These are phyloP conservation scores for Carassius carassius DNA, from an alignment of 2,113 vertebrate species.

Conservation along the genomic window DNA sequence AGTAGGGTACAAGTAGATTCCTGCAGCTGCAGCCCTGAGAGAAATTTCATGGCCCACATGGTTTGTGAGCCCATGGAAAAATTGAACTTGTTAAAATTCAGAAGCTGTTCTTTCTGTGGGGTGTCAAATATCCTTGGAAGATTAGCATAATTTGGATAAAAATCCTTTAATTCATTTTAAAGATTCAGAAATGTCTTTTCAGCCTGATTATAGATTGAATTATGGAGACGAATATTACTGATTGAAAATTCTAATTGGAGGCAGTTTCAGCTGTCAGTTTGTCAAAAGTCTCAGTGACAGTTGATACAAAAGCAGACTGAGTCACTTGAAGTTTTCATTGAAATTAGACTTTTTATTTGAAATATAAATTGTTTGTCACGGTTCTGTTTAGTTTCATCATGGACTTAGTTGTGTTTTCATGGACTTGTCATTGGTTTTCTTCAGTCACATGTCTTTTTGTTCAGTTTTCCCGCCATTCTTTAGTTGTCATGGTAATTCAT, in stretches of 20 bases:
- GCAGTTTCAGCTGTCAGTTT: background rate
- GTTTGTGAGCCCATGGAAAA: conserved; percentile 63
- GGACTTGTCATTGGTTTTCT: no score
- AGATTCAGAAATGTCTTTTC: background rate
- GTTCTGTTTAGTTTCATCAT: no score
- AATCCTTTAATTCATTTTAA: conserved; percentile 25
- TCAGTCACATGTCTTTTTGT: no score
- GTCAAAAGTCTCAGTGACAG: conserved; percentile 4
- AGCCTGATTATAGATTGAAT: conserved; percentile 7
- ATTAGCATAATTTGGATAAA: conserved; percentile 35
- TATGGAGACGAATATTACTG: background rate
- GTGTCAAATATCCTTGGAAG: conserved; percentile 61
- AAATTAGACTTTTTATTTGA: background rate
- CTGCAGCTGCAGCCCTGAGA: conserved; percentile 67
- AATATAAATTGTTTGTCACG: background rate
- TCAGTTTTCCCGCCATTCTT: no score
- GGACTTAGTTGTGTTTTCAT: no score
- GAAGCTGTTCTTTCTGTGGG: conserved; percentile 71
- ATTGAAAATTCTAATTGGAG: background rate
- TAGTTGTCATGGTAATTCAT: no score
- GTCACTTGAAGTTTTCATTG: background rate
- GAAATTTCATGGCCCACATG: conserved; percentile 73
- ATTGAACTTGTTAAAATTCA: conserved; percentile 71
- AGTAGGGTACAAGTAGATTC: conserved; percentile 65
- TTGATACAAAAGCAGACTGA: background rate